Base-by-base conservation (phyloP, 37 sponge, comb jelly and placozoan genomes). In the Dysidea cf. avara region DNA sequence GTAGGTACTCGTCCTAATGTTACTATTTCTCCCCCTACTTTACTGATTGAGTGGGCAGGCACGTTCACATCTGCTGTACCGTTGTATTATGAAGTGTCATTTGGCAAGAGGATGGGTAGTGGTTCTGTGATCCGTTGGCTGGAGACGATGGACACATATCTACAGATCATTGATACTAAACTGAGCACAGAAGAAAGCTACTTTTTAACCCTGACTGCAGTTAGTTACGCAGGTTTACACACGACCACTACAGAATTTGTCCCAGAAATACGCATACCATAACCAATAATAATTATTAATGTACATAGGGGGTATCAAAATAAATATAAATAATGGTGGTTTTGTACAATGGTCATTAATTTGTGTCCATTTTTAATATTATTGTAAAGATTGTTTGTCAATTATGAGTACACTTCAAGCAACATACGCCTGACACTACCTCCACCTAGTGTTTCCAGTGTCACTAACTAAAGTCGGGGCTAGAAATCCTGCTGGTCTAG, bases 341-440 rank as follows among this genome's bases (percentile, higher is more conserved):
- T 60, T 25, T 2, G 18, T 26, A 28, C 7, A 28, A 13, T 56
- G 57, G 5, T 6, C 57, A 56, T 28, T 28, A 13, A 6, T 56
- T 6, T 56, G 57, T 13, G 13, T 16, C 16, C 16, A 17, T 13
- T 16, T 16, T 54, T 54, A 21, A 25, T 54, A 21, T 22, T 60
- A 2, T 33, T 6, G 30, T 28, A 11, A 1, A 60, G 1, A 18
- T 43, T 43, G 46, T 43, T 43, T 9, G 9, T 43, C 37, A 9
- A 3, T 17, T 65, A 66, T 17, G 77, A 65, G 33, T 73, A 85
- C n/a, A 91, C 48, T 50, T 91, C 92, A 0, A 71, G 79, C 20
- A 91, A 61, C 92, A 91, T 91, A 32, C 92, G 85, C 21, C 92
- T 77, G 4, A 75, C 92, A 35, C 86, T 69, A 12, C 92, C 92